Evolutionary conservation across 2,113 vertebrate genomes (phyloP), one percentile per base, ranked within the genome.

Genomic region (Rhadina sibilatrix): DNA sequence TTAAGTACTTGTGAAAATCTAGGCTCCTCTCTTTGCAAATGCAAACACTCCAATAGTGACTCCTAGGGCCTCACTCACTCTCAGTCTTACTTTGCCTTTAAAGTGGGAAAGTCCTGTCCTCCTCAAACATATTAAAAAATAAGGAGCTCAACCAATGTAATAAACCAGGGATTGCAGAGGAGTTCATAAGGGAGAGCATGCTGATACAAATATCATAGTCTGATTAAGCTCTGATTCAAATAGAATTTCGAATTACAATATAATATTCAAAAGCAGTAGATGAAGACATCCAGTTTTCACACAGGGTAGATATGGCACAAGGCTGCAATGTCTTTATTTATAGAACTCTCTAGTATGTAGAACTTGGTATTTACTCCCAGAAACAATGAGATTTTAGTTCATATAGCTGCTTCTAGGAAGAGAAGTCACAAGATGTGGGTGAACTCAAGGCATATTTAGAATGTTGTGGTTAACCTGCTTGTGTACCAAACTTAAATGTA

Each of bases 291-390:
- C 1, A 21, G 27, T 24, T 83, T 47, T 75, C 28, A 72, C 19
- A 20, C 11, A 30, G 9, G 35, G 10, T 10, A 65, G 53, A 20
- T 27, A 42, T 4, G 35, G 46, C 30, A 77, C 23, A 33, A 44
- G 35, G 15, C 35, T 89, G 40, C 18, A 33, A 30, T 22, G 27
- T 19, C 28, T 87, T 46, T n/a, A 33, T 18, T 71, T 53, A 27
- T 25, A n/a, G 35, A 59, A 12, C 0, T 3, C 13, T 69, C 0
- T 6, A 12, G 6, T 6, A 13, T 2, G 3, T 15, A 40, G 28
- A 49, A 16, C 8, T 60, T 37, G 0, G 24, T 25, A 22, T 37
- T 71, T 59, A 10, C 16, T 74, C 46, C 54, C 18, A 46, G 7
- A 35, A 52, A 25, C 13, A 44, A 40, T 8, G 50, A 79, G 35